These are phyloP conservation scores for Mizuhopecten yessoensis DNA, from an alignment of 1,140 invertebrate species.

Conservation along the genomic window DNA sequence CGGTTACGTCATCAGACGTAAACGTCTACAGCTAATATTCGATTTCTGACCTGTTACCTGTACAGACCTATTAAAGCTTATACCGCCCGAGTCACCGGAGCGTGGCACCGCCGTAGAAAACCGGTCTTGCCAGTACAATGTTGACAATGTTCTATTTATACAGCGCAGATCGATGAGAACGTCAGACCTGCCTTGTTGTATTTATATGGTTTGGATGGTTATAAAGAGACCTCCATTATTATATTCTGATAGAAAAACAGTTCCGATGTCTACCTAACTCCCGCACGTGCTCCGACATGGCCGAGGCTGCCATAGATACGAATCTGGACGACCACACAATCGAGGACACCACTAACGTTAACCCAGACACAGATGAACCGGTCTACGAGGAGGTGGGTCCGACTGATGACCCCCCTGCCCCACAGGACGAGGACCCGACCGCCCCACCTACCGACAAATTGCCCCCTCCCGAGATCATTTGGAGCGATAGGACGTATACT, in stretches of 20 bases:
- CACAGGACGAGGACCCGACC: not conserved
- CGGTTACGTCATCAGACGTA: not conserved
- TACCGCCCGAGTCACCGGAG: not conserved
- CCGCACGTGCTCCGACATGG: not conserved
- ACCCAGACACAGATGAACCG: not conserved
- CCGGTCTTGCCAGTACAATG: not conserved
- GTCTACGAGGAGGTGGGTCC: not conserved
- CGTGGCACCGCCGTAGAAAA: slow-evolving; percentile 2
- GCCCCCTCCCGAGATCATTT: not conserved
- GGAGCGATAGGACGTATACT: not conserved
- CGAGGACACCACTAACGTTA: not conserved
- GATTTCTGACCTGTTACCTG: not conserved
- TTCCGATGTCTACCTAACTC: not conserved
- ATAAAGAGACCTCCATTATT: not conserved
- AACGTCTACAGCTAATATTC: not conserved
- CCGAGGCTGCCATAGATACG: not conserved
- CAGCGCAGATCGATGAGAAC: slow-evolving; percentile 4
- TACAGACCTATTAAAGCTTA: not conserved
- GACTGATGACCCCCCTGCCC: not conserved
- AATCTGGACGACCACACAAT: not conserved
- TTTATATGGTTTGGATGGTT: not conserved
- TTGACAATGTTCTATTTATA: slow-evolving; percentile 37
- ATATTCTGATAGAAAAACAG: not conserved
- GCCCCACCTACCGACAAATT: not conserved
- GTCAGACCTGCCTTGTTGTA: not conserved